These are phyloP conservation scores for Conistra vaccinii DNA, from an alignment of 2,888 invertebrate genomes.

Conservation along the genomic window DNA sequence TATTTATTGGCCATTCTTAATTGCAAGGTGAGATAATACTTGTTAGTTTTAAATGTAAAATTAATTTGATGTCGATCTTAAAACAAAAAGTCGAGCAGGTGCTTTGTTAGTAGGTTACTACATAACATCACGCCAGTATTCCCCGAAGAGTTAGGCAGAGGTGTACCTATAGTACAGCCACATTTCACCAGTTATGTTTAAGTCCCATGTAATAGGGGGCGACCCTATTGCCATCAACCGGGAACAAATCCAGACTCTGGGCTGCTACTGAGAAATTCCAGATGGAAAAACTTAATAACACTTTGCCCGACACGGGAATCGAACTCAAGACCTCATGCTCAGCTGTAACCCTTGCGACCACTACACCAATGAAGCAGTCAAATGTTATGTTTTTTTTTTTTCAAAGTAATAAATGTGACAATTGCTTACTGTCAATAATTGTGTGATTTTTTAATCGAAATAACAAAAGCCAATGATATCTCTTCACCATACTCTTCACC, in stretches of 20 bases:
- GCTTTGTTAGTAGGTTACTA: constrained; percentile 6
- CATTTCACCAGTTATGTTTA: background rate
- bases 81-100: constrained; percentile 12
- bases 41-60: constrained; percentile 55
- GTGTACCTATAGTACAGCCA: background rate
- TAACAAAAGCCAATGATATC: background rate
- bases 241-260: background rate
- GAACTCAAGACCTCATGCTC: background rate
- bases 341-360: background rate
- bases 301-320: background rate
- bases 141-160: background rate
- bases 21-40: constrained; percentile 50
- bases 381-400: background rate
- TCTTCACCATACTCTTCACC: no score
- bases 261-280: background rate
- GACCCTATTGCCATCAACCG: background rate
- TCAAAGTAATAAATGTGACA: background rate
- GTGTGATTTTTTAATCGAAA: background rate
- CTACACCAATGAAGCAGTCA: background rate
- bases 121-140: background rate
- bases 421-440: background rate
- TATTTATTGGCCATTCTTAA: constrained; percentile 59
- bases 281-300: background rate
- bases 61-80: constrained; percentile 36
- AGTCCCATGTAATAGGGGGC: background rate